These are phyloP conservation scores for Bolinopsis microptera DNA, from an alignment of 37 sponge, comb jelly and placozoan species.

Conservation along the genomic window DNA sequence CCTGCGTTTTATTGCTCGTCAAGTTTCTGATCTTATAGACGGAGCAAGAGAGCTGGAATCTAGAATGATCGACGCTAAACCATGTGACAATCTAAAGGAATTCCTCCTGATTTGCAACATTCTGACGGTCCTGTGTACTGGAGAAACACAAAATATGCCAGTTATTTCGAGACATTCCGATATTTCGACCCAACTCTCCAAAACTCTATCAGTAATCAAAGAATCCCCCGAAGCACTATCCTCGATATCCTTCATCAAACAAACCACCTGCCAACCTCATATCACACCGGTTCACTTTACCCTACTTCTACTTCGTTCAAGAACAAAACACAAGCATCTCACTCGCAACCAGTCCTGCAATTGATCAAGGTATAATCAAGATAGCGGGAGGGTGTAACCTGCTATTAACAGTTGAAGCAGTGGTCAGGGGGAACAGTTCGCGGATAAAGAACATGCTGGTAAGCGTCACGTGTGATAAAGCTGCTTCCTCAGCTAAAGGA, in stretches of 20 bases:
- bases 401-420: constrained; percentile 31
- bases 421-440: constrained; percentile 23
- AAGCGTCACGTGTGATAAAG: constrained; percentile 30
- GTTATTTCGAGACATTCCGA: not conserved
- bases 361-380: constrained; percentile 51
- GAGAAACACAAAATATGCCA: not conserved
- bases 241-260: constrained; percentile 47
- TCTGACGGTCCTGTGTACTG: not conserved
- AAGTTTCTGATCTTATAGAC: not conserved
- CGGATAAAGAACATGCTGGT: constrained; percentile 1
- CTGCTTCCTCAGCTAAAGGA: not conserved
- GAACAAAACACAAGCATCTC: constrained; percentile 34
- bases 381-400: not conserved
- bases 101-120: not conserved
- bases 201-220: constrained; percentile 2
- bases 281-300: not conserved
- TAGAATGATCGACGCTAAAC: constrained; percentile 45
- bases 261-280: constrained; percentile 8
- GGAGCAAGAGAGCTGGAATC: not conserved
- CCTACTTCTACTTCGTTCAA: constrained; percentile 48
- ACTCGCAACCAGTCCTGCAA: constrained; percentile 39
- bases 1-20: not conserved
- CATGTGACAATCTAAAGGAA: not conserved
- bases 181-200: not conserved
- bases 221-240: not conserved